Conservation (phyloP, 2,797 vertebrate genomes). For the Syngnathus acus region DNA sequence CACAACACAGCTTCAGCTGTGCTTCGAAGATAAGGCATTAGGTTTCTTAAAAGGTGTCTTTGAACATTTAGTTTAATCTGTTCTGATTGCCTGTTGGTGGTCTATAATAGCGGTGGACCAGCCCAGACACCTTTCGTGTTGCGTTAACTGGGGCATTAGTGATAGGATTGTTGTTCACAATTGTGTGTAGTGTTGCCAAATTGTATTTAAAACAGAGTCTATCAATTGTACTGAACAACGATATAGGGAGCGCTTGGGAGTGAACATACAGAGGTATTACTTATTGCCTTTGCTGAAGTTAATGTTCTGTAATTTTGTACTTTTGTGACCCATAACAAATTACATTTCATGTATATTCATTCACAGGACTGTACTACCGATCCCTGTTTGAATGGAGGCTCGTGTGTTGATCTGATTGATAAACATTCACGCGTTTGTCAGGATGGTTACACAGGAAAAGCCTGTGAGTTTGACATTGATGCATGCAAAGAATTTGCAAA, state of each 20-base stretch:
- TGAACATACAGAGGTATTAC: not conserved
- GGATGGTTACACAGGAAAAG: conserved; percentile 63
- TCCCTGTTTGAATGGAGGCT: conserved; percentile 70
- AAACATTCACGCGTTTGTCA: conserved; percentile 71
- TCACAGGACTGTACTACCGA: conserved; percentile 68
- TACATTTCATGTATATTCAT: conserved; percentile 14
- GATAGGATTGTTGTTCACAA: conserved; percentile 5
- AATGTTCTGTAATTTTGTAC: not conserved
- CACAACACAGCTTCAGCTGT: conserved; percentile 45
- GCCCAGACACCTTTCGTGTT: conserved; percentile 3
- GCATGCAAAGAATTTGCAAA: no score
- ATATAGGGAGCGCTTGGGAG: not conserved
- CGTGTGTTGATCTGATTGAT: conserved; percentile 71
- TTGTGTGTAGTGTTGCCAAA: not conserved
- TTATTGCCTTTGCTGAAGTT: not conserved
- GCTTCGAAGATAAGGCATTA: conserved; percentile 57
- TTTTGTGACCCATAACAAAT: not conserved
- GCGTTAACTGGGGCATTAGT: not conserved
- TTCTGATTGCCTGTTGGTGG: not conserved
- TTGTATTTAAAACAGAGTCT: not conserved
- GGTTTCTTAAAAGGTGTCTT: conserved; percentile 46
- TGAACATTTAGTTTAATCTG: conserved; percentile 25
- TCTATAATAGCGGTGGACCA: not conserved
- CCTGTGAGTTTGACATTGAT: not conserved
- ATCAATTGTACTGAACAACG: not conserved